Evolutionary conservation across 1,140 invertebrate genomes (phyloP).

Genomic region (Drosophila pseudoananassae): DNA sequence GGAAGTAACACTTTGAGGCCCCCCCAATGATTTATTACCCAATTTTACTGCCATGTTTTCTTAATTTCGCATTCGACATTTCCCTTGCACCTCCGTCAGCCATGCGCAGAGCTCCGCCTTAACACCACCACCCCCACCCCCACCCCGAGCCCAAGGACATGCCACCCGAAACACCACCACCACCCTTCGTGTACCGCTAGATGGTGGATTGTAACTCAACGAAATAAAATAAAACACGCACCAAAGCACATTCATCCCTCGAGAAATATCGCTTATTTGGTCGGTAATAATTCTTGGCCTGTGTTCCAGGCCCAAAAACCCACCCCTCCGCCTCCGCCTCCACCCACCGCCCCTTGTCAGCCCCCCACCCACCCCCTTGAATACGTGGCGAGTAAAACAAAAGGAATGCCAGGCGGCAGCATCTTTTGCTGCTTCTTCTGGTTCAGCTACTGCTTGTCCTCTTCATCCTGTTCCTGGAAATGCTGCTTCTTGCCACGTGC

Average conservation of each 20-base stretch:
- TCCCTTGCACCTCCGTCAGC: slow-evolving; percentile 70
- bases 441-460: slow-evolving; percentile 19
- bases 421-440: slow-evolving; percentile 49
- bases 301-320: slow-evolving; percentile 56
- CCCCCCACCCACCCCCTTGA: neutral
- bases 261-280: slow-evolving; percentile 84
- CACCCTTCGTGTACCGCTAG: slow-evolving; percentile 65
- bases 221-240: slow-evolving; percentile 84
- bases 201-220: slow-evolving; percentile 81
- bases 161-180: slow-evolving; percentile 1
- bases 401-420: slow-evolving; percentile 60
- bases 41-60: slow-evolving; percentile 83
- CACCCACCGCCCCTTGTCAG: neutral
- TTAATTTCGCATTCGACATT: slow-evolving; percentile 83
- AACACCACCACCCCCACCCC: slow-evolving; percentile 21
- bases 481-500: slow-evolving; percentile 63
- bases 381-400: slow-evolving; percentile 52
- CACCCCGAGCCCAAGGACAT: slow-evolving; percentile 8
- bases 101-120: slow-evolving; percentile 59
- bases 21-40: slow-evolving; percentile 80
- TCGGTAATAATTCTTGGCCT: slow-evolving; percentile 82
- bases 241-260: slow-evolving; percentile 84
- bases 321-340: slow-evolving; percentile 13
- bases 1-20: slow-evolving; percentile 74
- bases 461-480: neutral